A percentile compares a stretch with the other conserved stretches of the same genome.
Conservation (phyloP, 2,113 vertebrate genomes). For the Pristiophorus japonicus region DNA sequence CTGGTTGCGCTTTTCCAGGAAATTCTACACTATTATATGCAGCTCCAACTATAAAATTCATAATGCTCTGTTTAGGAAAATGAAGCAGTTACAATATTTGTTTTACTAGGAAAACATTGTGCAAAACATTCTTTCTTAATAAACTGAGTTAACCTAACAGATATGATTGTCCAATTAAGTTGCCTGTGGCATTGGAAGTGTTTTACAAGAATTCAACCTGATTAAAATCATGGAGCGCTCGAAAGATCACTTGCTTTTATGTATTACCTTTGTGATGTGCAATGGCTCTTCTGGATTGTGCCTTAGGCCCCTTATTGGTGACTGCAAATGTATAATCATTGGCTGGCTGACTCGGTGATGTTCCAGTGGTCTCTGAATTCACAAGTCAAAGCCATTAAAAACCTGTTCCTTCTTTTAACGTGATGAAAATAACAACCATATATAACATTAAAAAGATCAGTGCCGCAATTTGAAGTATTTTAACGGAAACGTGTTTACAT, state of each 20-base stretch:
- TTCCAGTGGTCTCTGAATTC: not conserved
- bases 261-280: not conserved
- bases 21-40: not conserved
- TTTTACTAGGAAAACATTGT: not conserved
- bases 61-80: not conserved
- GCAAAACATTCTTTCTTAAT: not conserved
- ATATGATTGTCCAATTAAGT: not conserved
- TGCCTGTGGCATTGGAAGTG: not conserved
- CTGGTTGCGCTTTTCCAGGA: not conserved
- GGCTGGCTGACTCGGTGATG: not conserved
- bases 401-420: not conserved
- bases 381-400: not conserved
- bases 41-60: not conserved
- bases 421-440: not conserved
- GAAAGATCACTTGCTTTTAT: constrained; percentile 12
- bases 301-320: not conserved
- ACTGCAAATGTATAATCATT: not conserved
- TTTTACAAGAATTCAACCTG: not conserved
- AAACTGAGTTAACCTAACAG: not conserved
- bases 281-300: not conserved
- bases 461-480: not conserved
- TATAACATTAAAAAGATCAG: not conserved
- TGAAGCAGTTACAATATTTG: not conserved
- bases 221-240: not conserved
- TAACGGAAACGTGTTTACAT: not conserved